These are phyloP conservation scores for Ascidia mentula DNA, from an alignment of 23 tunicate genomes.

Conservation along the genomic window DNA sequence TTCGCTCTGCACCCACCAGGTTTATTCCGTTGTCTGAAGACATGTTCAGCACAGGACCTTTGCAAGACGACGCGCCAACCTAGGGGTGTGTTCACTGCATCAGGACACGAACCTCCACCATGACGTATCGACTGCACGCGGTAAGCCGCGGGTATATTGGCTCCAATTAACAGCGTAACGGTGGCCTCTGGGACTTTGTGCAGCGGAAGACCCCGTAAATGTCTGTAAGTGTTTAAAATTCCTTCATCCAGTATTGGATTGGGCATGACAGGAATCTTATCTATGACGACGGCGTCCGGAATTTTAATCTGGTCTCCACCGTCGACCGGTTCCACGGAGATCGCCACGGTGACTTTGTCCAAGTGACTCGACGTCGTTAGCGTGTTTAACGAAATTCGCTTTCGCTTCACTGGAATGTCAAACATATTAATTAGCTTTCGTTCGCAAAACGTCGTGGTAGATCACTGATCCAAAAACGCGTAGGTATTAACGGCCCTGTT, in stretches of 20 bases:
- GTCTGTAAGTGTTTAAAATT: not conserved
- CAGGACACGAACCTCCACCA: too few species aligned
- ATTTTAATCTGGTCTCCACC: not conserved
- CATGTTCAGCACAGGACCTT: too few species aligned
- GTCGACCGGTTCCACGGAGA: not conserved
- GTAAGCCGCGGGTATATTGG: not conserved
- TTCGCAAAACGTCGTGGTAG: constrained; percentile 21
- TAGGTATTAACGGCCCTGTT: not conserved
- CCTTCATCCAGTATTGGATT: not conserved
- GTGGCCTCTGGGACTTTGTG: too few species aligned
- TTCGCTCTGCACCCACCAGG: constrained; percentile 19
- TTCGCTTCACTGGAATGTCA: too few species aligned
- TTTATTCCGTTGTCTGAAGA: constrained; percentile 30
- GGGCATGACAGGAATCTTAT: not conserved
- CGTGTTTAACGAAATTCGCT: not conserved
- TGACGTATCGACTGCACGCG: constrained; percentile 10
- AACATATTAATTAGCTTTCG: not conserved
- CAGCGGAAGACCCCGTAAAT: too few species aligned
- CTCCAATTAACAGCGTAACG: not conserved
- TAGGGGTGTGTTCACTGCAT: too few species aligned
- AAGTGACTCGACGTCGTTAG: not conserved
- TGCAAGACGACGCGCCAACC: too few species aligned
- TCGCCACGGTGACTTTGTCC: not conserved
- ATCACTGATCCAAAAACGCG: constrained; percentile 32
- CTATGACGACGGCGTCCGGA: not conserved